phyloP scores from a whole-genome alignment of 2,888 invertebrate genomes.

The Drosophila rellima region DNA sequence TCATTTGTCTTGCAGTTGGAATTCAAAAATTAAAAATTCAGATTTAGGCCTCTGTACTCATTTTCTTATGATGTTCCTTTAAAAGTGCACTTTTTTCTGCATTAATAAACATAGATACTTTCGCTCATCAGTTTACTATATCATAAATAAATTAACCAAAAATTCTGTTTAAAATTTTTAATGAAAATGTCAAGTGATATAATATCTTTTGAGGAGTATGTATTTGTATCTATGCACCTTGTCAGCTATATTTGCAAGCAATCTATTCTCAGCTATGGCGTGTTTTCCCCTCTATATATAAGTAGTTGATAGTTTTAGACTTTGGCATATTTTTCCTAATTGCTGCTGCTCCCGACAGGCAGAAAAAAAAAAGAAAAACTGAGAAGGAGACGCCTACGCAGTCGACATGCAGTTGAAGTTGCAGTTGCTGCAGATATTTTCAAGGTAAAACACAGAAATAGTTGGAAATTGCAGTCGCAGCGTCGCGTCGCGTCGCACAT shows the following conservation, averaged over 20 bases:
- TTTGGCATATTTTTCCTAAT: slow-evolving; percentile 40
- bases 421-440: slow-evolving; percentile 57
- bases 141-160: not conserved
- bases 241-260: slow-evolving; percentile 5
- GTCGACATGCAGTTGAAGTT: slow-evolving; percentile 12
- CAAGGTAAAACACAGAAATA: slow-evolving; percentile 77
- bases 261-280: slow-evolving; percentile 25
- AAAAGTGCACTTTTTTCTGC: no score
- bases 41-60: no score
- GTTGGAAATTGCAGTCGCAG: slow-evolving; percentile 32
- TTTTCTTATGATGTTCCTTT: no score
- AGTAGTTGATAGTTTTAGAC: slow-evolving; percentile 18
- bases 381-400: slow-evolving; percentile 46
- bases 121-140: not conserved
- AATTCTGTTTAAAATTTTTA: not conserved
- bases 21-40: no score
- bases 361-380: not conserved
- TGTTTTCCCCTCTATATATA: slow-evolving; percentile 1
- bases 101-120: not conserved
- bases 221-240: slow-evolving; percentile 6
- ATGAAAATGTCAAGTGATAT: not conserved
- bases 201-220: not conserved
- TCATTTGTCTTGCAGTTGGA: not conserved
- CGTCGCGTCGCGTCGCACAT: slow-evolving; percentile 1
- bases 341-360: slow-evolving; percentile 27